phyloP scores from a whole-genome alignment of 2,113 vertebrate species.

The human (Homo sapiens) region DNA sequence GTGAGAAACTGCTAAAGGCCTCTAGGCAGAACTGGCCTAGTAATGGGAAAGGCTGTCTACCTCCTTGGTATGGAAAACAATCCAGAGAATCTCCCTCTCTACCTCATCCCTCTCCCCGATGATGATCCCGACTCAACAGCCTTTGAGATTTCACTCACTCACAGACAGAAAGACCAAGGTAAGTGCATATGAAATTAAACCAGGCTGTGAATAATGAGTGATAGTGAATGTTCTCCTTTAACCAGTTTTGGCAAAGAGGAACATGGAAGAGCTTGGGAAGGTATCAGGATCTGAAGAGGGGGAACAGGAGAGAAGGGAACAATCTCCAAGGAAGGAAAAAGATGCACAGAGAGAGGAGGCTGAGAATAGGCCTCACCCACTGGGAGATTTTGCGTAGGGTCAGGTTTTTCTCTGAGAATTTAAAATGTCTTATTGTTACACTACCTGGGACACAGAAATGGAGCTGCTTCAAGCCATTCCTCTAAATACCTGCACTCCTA shows the following conservation, averaged over 20 bases:
- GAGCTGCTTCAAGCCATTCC: neutral
- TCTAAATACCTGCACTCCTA: neutral
- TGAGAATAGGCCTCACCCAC: neutral
- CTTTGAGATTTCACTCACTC: neutral
- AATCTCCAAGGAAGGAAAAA: neutral
- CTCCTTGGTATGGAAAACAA: neutral
- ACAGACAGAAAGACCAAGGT: neutral
- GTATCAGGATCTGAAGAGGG: neutral
- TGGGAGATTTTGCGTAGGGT: neutral
- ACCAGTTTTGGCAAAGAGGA: neutral
- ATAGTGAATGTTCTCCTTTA: neutral
- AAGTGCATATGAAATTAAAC: neutral
- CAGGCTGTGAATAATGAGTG: neutral
- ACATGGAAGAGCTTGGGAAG: neutral
- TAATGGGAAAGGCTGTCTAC: neutral
- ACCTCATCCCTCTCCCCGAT: neutral
- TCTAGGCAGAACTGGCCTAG: neutral
- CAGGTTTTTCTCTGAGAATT: neutral
- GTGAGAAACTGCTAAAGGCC: neutral
- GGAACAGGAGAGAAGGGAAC: neutral
- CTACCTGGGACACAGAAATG: neutral
- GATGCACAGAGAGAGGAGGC: neutral
- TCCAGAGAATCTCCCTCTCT: neutral
- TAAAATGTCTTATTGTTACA: neutral
- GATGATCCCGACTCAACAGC: neutral